Conservation (phyloP, 1,140 invertebrate genomes). For the Brachionus koreanus region DNA sequence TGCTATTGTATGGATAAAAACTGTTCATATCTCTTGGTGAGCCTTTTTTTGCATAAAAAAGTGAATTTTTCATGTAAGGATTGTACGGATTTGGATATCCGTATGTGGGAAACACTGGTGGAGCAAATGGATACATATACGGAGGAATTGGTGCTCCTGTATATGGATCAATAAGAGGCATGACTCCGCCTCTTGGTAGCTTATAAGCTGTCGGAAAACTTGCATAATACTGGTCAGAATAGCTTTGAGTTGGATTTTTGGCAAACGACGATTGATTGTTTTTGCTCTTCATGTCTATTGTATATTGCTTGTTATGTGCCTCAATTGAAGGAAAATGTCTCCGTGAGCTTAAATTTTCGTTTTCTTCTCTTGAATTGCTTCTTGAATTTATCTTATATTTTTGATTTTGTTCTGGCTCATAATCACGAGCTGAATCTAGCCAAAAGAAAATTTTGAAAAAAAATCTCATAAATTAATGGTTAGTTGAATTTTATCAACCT, state of each 20-base stretch:
- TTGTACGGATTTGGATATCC: not conserved
- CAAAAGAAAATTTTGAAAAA: not conserved
- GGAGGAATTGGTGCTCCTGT: not conserved
- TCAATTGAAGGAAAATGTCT: conserved; percentile 2
- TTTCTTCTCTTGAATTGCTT: not conserved
- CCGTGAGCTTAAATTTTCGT: not conserved
- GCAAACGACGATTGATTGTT: conserved; percentile 42
- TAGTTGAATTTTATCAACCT: not conserved
- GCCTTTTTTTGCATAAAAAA: conserved; percentile 3
- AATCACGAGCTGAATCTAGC: not conserved
- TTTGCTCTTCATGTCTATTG: conserved; percentile 25
- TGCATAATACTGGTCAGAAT: conserved; percentile 30
- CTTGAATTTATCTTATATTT: not conserved
- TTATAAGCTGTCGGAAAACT: conserved; percentile 19
- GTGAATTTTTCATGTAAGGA: conserved; percentile 5
- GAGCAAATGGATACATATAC: not conserved
- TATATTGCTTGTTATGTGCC: conserved; percentile 9
- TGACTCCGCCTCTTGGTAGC: not conserved
- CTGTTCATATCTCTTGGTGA: not conserved
- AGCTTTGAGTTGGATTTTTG: conserved; percentile 39
- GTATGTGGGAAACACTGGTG: not conserved
- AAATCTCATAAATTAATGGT: not conserved
- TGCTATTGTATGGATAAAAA: not conserved
- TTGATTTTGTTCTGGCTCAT: conserved; percentile 8
- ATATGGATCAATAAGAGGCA: not conserved